phyloP scores from a whole-genome alignment of 2,797 vertebrate species.

The Pantherophis alleghaniensis region DNA sequence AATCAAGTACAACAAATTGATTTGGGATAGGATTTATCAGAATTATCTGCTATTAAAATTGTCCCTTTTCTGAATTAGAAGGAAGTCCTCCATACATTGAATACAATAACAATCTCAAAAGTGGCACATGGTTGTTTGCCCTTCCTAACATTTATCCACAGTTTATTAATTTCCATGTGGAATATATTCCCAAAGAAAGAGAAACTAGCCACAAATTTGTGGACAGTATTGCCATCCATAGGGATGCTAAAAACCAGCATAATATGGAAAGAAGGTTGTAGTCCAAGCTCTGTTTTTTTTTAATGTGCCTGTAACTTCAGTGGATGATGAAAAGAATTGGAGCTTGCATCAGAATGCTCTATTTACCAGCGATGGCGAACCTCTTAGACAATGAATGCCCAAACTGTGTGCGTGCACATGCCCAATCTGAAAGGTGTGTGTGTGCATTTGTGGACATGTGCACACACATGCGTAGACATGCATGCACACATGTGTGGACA shows the following conservation, averaged over 20 bases:
- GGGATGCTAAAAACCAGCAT: not conserved
- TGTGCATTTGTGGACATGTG: too few species aligned
- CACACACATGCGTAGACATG: too few species aligned
- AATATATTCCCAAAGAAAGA: not conserved
- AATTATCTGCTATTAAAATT: not conserved
- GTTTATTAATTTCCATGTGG: conserved; percentile 4
- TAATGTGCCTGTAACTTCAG: not conserved
- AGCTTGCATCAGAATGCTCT: not conserved
- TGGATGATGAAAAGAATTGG: not conserved
- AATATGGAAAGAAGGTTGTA: not conserved
- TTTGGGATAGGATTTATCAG: not conserved
- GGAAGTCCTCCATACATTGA: not conserved
- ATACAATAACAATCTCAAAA: not conserved
- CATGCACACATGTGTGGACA: too few species aligned
- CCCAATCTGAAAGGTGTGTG: too few species aligned
- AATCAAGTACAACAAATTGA: not conserved
- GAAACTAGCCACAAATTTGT: conserved; percentile 3
- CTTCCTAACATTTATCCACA: not conserved
- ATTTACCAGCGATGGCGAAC: not conserved
- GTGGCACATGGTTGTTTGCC: not conserved
- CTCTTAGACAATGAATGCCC: too few species aligned
- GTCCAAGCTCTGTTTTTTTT: not conserved
- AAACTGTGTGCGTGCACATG: too few species aligned
- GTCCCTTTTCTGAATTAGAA: not conserved
- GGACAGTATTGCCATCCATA: not conserved